A percentile compares a stretch with the other conserved stretches of the same genome.
phyloP scores from a whole-genome alignment of 1,140 invertebrate species.

The Oreohelix idahoensis region DNA sequence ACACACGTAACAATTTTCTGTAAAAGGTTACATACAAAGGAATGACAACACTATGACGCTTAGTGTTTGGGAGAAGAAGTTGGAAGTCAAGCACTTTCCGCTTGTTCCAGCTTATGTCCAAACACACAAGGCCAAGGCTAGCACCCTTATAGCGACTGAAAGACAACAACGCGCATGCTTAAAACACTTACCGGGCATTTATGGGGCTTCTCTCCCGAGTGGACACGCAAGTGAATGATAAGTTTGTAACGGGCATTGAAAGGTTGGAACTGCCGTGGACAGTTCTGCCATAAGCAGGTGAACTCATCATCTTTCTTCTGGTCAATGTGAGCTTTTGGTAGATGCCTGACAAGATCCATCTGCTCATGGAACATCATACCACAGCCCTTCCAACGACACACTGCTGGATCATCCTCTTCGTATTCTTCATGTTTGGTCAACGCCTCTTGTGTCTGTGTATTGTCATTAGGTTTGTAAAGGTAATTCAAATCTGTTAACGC shows the following conservation, averaged over 20 bases:
- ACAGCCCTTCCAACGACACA: constrained; percentile 90
- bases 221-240: constrained; percentile 95
- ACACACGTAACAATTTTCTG: too few relatives aligned
- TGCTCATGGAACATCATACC: constrained; percentile 84
- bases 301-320: constrained; percentile 88
- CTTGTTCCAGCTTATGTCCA: too few relatives aligned
- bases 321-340: constrained; percentile 92
- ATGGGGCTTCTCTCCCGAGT: constrained; percentile 96
- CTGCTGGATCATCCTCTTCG: constrained; percentile 60
- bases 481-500: background rate
- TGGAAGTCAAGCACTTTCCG: too few relatives aligned
- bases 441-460: constrained; percentile 29
- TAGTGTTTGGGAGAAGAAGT: too few relatives aligned
- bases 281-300: constrained; percentile 93
- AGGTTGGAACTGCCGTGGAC: constrained; percentile 85
- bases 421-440: constrained; percentile 54
- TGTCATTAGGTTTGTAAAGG: background rate
- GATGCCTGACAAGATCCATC: constrained; percentile 87
- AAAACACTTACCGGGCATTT: constrained; percentile 88
- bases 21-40: too few relatives aligned
- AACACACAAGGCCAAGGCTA: too few relatives aligned
- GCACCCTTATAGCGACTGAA: too few relatives aligned
- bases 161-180: background rate
- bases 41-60: too few relatives aligned
- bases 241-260: constrained; percentile 98